Base-by-base conservation (phyloP, 2,113 vertebrate species). In the Zingel zingel region DNA sequence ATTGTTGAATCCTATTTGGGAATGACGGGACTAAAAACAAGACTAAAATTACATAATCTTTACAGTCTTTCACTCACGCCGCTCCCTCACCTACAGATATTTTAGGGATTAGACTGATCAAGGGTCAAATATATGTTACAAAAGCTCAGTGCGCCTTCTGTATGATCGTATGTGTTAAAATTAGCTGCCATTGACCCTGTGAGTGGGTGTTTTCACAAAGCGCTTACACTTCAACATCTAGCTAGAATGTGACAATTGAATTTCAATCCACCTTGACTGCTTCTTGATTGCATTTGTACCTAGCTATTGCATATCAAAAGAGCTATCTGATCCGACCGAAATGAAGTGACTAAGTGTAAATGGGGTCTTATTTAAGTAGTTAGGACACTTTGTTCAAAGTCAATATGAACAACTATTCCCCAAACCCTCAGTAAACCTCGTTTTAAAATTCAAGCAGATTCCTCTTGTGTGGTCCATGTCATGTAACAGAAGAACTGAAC, bases 391-490 rank as follows among this genome's bases (percentile, higher is more conserved):
- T 59, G 6, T 68, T 86, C 66, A 50, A 67, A 43, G 33, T 69
- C 62, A 57, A 0, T 12, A 53, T 51, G 10, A 30, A 62, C 9
- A 15, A 50, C 27, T 7, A n/a, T 74, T 79, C 57, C 39, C 59
- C 12, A 30, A 77, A 77, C 25, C 15, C 39, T 56, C 64, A 36
- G 13, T 21, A 62, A 71, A 59, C 23, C 48, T 64, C 14, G 3
- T 67, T 58, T 45, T 25, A 50, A 61, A 53, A 33, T 47, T n/a
- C 3, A 16, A 51, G 14, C 48, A 33, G 36, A 61, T 10, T 23
- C 63, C 51, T 36, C 48, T 53, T 89, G 86, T 89, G 89, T 79
- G 81, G 86, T 82, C 81, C 43, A 5, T 68, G 67, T 84, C 59
- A 62, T 78, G 48, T 80, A 73, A 86, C 48, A 75, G 63, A 78